Conservation (phyloP, 2,113 vertebrate genomes). For the Clarias macrocephalus region DNA sequence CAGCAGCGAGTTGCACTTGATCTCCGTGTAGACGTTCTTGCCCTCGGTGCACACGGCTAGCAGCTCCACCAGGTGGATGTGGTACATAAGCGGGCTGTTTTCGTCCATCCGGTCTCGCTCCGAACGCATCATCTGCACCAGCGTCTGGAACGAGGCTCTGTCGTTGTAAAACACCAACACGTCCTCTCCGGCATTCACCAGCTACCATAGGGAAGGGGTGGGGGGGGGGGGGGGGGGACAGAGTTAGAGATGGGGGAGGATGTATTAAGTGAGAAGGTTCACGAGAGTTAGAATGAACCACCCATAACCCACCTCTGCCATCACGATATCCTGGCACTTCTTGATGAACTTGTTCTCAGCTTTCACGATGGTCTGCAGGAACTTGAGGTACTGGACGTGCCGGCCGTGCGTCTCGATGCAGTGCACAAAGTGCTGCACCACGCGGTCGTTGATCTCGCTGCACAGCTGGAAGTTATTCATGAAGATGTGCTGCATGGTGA, state of each 20-base stretch:
- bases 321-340: constrained; percentile 98
- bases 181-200: constrained; percentile 95
- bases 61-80: constrained; percentile 95
- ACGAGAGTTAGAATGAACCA: background rate
- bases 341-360: constrained; percentile 98
- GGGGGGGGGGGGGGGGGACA: background rate
- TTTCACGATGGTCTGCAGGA: constrained; percentile 97
- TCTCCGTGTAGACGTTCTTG: constrained; percentile 98
- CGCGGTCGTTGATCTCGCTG: constrained; percentile 94
- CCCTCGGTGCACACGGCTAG: constrained; percentile 95
- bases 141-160: constrained; percentile 94
- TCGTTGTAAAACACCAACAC: constrained; percentile 98
- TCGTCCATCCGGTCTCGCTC: constrained; percentile 95
- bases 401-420: constrained; percentile 95
- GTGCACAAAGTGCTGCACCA: constrained; percentile 98
- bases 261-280: background rate
- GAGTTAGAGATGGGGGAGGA: background rate
- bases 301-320: constrained; percentile 86
- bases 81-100: constrained; percentile 94
- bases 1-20: constrained; percentile 96
- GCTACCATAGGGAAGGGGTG: constrained; percentile 60
- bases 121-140: constrained; percentile 97
- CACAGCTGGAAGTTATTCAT: constrained; percentile 99
- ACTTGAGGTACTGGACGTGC: constrained; percentile 96
- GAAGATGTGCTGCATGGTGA: constrained; percentile 99